phyloP scores from a whole-genome alignment of 2,888 invertebrate species.

The Onthophagus sagittarius region DNA sequence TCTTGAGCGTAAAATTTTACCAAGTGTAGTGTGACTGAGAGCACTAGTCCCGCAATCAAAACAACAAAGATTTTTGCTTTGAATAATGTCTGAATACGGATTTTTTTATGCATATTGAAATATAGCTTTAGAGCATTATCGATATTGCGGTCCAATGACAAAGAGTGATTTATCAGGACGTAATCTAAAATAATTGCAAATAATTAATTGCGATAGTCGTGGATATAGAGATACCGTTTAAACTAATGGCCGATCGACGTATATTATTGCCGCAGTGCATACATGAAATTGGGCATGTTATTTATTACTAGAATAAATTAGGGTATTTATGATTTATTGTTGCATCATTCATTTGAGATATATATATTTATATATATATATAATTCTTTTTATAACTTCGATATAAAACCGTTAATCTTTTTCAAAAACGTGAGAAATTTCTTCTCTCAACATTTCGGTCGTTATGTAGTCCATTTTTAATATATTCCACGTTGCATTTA shows the following conservation, averaged over 20 bases:
- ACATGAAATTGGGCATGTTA: background rate
- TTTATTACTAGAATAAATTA: background rate
- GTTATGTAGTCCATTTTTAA: background rate
- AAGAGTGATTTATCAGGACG: background rate
- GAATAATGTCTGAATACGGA: background rate
- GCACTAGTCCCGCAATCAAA: background rate
- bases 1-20: background rate
- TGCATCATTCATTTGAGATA: background rate
- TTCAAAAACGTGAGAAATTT: background rate
- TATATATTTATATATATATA: too few relatives aligned
- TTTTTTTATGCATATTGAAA: background rate
- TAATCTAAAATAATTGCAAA: background rate
- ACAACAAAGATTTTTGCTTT: background rate
- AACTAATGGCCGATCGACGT: background rate
- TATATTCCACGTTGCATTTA: background rate
- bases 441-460: background rate
- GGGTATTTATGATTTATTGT: background rate
- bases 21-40: background rate
- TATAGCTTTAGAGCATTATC: background rate
- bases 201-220: background rate
- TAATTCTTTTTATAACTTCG: background rate
- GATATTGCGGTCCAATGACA: background rate
- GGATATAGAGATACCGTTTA: background rate
- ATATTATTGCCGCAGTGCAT: background rate
- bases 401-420: too few relatives aligned